Evolutionary conservation across 2,113 vertebrate genomes (phyloP), one percentile per base, ranked within the genome.

Genomic region (Pachyramphus minor): DNA sequence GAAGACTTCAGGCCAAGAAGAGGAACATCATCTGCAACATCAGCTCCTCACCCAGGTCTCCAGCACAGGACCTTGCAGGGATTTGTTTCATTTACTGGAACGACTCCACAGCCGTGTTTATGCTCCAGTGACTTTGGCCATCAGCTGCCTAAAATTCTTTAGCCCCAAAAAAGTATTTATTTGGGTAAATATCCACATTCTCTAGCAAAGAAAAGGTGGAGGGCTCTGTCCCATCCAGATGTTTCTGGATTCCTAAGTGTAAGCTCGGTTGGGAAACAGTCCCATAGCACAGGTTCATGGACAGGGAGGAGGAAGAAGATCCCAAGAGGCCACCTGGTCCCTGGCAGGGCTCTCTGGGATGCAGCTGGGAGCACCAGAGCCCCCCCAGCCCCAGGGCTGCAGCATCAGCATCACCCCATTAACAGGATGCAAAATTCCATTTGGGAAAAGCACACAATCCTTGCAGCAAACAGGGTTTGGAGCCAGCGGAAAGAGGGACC

Each of bases 101-200:
- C 27, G 42, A 31, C 42, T 77, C 1, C 0, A 1, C 0, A 42
- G 33, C 5, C 4, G 0, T 31, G 33, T 52, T 78, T 60, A 25
- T 28, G 37, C 33, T 62, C 37, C 2, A 0, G 14, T 33, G 27
- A 31, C 67, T 68, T 64, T 68, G 55, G 77, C 49, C 39, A 23
- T 0, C 3, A 84, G 25, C 55, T 74, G 55, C 55, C 15, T 35
- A 37, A 79, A 64, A 75, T 59, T 64, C 55, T 37, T 75, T 8
- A 78, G 2, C 30, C 37, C 27, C 13, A 2, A 14, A 24, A 69
- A 53, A 37, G 6, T 22, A 13, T 74, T 78, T 73, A 0, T 68
- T 56, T 19, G 55, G 30, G 67, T 68, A 84, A 94, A 84, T 52
- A 74, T 50, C 42, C 88, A 74, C 1, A 0, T 68, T 74, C 28